Conservation (phyloP, 2,113 vertebrate genomes). For the Percopsis transmontana region DNA sequence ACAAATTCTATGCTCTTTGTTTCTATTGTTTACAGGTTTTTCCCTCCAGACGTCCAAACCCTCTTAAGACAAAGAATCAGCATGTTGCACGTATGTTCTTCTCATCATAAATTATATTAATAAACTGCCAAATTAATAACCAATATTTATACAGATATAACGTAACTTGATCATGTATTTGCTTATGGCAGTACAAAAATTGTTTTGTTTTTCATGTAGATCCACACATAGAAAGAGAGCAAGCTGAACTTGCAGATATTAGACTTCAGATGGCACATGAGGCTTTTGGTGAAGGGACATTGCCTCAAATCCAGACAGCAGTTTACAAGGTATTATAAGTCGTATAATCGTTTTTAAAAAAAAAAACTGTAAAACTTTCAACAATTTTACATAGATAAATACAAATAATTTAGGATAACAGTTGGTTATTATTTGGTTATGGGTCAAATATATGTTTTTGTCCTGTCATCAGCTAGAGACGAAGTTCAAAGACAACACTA, state of each 20-base stretch:
- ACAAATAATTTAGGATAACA: no score
- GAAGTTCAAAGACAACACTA: slow-evolving; percentile 78
- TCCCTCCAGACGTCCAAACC: slow-evolving; percentile 65
- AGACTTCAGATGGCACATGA: slow-evolving; percentile 78
- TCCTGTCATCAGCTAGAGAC: slow-evolving; percentile 85
- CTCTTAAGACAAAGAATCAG: slow-evolving; percentile 60
- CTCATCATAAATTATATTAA: slow-evolving; percentile 8
- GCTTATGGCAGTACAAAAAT: neutral
- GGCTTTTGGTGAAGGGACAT: slow-evolving; percentile 79
- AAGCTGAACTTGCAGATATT: slow-evolving; percentile 74
- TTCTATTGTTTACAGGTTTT: slow-evolving; percentile 74
- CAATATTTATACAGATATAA: neutral
- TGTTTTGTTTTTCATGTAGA: slow-evolving; percentile 61
- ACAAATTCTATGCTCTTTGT: no score
- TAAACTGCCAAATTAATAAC: no score
- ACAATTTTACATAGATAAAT: neutral
- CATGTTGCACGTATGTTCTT: slow-evolving; percentile 66
- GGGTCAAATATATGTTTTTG: neutral
- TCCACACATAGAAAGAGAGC: slow-evolving; percentile 80
- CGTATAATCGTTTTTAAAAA: neutral
- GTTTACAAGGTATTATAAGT: slow-evolving; percentile 80
- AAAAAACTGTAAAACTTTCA: neutral
- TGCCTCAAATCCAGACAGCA: slow-evolving; percentile 86
- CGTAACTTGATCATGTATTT: slow-evolving; percentile 1
- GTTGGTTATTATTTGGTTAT: neutral